phyloP scores from a whole-genome alignment of 2,797 vertebrate genomes.

The Mus minutoides region DNA sequence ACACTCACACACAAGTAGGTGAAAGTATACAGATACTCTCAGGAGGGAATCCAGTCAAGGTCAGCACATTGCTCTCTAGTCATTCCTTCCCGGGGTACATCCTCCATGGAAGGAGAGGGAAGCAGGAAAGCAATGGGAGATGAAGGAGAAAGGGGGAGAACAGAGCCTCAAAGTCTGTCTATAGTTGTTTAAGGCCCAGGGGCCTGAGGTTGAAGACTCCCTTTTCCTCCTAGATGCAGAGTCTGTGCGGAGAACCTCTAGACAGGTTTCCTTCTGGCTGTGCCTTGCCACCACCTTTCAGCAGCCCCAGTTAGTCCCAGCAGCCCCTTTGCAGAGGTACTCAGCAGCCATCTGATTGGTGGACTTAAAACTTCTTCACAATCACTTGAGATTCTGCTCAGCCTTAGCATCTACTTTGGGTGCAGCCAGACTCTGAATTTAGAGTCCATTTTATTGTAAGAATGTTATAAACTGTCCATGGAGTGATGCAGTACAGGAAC shows the following conservation, averaged over 20 bases:
- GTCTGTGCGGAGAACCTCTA: constrained; percentile 58
- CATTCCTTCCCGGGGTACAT: neutral
- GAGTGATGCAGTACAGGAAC: constrained; percentile 67
- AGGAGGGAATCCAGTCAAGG: neutral
- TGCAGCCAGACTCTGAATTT: constrained; percentile 67
- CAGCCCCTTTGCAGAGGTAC: constrained; percentile 68
- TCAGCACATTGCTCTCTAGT: neutral
- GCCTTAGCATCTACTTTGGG: constrained; percentile 61
- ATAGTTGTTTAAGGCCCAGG: constrained; percentile 58
- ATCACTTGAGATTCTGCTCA: constrained; percentile 52
- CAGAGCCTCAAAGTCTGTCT: neutral
- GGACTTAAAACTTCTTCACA: constrained; percentile 84
- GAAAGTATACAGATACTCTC: neutral
- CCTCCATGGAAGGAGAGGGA: neutral
- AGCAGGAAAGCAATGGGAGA: no score
- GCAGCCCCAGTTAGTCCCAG: constrained; percentile 55
- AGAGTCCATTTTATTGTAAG: constrained; percentile 82
- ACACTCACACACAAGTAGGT: neutral
- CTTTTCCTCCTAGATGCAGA: constrained; percentile 36
- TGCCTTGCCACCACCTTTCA: constrained; percentile 20
- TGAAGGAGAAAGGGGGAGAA: neutral
- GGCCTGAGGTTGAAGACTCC: constrained; percentile 48
- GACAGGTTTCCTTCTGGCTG: neutral
- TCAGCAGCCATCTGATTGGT: constrained; percentile 75
- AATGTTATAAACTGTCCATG: constrained; percentile 74